phyloP scores from a whole-genome alignment of 1,140 invertebrate species.

The Branchinecta lindahli region DNA sequence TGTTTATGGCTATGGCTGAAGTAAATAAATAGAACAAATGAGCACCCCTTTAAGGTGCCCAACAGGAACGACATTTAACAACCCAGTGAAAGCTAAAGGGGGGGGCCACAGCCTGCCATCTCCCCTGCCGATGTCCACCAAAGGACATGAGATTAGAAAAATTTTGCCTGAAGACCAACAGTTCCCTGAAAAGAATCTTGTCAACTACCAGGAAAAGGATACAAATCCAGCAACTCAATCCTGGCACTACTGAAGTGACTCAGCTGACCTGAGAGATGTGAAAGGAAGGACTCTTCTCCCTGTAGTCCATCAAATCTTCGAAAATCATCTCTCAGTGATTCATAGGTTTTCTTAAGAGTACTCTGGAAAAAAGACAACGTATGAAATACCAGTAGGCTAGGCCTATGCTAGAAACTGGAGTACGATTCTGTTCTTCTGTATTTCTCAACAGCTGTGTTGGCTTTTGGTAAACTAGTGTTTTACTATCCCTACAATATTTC shows the following conservation, averaged over 20 bases:
- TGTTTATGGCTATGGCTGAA: too few relatives aligned
- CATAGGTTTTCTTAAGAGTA: not conserved
- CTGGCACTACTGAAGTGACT: not conserved
- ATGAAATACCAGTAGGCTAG: not conserved
- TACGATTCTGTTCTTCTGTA: too few relatives aligned
- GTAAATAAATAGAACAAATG: too few relatives aligned
- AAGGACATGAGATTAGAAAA: too few relatives aligned
- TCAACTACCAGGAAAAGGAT: not conserved
- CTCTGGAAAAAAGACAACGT: not conserved
- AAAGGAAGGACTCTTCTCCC: not conserved
- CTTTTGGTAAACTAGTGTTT: not conserved
- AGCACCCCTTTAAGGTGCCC: too few relatives aligned
- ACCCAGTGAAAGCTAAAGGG: too few relatives aligned
- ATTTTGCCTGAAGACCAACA: too few relatives aligned
- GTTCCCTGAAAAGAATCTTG: too few relatives aligned
- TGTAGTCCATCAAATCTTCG: slow-evolving; percentile 2
- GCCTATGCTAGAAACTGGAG: not conserved
- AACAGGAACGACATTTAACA: too few relatives aligned
- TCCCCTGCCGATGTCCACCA: too few relatives aligned
- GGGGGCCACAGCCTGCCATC: too few relatives aligned
- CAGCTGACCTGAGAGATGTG: not conserved
- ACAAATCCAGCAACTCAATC: not conserved
- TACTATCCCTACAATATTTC: not conserved
- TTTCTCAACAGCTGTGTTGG: too few relatives aligned
- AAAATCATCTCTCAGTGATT: not conserved